Base-by-base conservation (phyloP, 2,888 invertebrate species). In the Dryadula phaetusa region DNA sequence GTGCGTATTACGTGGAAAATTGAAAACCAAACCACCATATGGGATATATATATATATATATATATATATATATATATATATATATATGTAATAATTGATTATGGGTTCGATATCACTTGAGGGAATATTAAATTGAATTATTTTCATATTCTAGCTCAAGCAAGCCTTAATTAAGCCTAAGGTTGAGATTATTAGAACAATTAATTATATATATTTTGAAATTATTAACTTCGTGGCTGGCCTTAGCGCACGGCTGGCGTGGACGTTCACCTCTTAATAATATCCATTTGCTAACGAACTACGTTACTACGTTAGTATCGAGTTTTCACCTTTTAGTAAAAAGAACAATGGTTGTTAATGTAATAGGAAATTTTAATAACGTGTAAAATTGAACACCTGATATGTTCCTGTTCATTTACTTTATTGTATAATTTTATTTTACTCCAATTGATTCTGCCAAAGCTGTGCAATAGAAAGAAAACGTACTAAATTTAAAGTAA, bases 191-290 rank as follows among this genome's bases (percentile, higher is more conserved):
- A 47, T 14, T 25, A 22, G 25, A 47, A 47, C 25, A 47, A 47
- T n/a, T 47, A 47, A 47, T 14, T 22, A 4, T 47, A 14, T 12
- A n/a, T n/a, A n/a, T n/a, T n/a, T 22, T 47, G 14, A 47, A 47
- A 47, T 47, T 22, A 47, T 47, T 46, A 46, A 46, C 22, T 47
- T 47, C 14, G 47, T 47, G 46, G 46, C 14, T 22, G 47, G 22
- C 22, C 22, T 20, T 47, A 7, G 47, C 22, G n/a, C 16, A 18
- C 47, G 22, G 22, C 47, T 47, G 47, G 22, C 22, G 6, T 22
- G 22, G 22, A 47, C 25, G n/a, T 47, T 47, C 47, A 25, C 47
- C 47, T 14, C 25, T 25, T 47, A 22, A 22, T 18, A 20, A 18
- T 44, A 44, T 44, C 44, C 18, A 44, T 16, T 44, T 44, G 7